Conservation (phyloP, 2,113 vertebrate genomes). For the Holacanthus passer region DNA sequence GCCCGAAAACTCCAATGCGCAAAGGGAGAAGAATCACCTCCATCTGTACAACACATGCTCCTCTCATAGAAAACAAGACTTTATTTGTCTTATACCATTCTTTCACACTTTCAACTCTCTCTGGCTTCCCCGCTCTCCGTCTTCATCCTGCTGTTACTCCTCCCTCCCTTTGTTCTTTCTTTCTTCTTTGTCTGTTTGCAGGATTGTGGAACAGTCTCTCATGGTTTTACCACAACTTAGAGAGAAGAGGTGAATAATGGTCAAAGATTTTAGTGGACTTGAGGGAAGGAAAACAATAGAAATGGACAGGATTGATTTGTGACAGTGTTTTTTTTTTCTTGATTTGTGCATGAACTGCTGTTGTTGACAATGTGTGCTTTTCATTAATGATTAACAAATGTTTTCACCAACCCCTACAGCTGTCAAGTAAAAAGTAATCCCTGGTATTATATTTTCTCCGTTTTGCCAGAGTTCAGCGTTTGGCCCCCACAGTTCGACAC, state of each 20-base stretch:
- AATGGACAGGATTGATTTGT: background rate
- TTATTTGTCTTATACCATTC: slow-evolving; percentile 69
- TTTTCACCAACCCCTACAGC: slow-evolving; percentile 9
- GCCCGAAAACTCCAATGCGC: slow-evolving; percentile 23
- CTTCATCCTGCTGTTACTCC: slow-evolving; percentile 7
- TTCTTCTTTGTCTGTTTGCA: slow-evolving; percentile 8
- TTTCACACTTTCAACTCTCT: slow-evolving; percentile 49
- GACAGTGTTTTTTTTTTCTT: background rate
- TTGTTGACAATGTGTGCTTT: slow-evolving; percentile 12
- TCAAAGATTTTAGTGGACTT: background rate
- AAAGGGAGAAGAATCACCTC: slow-evolving; percentile 43
- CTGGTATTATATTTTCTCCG: slow-evolving; percentile 5
- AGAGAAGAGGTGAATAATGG: slow-evolving; percentile 14
- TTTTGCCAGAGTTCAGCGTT: slow-evolving; percentile 31
- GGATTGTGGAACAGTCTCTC: background rate
- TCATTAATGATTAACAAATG: background rate
- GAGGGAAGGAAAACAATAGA: background rate
- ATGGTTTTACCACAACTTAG: slow-evolving; percentile 5
- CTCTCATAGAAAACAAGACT: slow-evolving; percentile 59
- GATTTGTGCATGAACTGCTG: background rate
- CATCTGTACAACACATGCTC: slow-evolving; percentile 78
- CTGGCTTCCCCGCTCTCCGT: slow-evolving; percentile 12
- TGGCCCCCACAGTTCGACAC: slow-evolving; percentile 49
- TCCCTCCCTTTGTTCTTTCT: slow-evolving; percentile 39
- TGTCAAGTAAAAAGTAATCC: slow-evolving; percentile 24